Evolutionary conservation across 2,888 invertebrate species (phyloP), one percentile per base, ranked within the genome.

Genomic region (Eupithecia pulchellata): DNA sequence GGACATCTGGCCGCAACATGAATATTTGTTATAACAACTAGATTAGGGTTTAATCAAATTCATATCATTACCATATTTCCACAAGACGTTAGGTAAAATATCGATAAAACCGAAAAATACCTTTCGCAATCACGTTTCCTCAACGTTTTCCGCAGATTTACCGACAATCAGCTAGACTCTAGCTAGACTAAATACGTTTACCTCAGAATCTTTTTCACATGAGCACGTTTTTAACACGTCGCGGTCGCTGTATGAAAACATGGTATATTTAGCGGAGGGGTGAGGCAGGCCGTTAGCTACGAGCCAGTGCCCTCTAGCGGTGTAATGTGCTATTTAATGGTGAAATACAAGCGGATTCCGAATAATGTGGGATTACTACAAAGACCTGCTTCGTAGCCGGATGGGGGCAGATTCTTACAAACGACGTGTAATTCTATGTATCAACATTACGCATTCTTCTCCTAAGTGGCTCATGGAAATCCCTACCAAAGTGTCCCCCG

Each of bases 341-440:
- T 57, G 17, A 57, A 17, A 57, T 29, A 57, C 57, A 29, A 29
- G 29, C 52, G 25, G 42, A 52, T 25, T 29, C 17, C 29, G 57
- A 57, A 29, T 57, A 57, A 27, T 57, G 14, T 29, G 57, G 29
- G 57, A 57, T 57, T 57, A 57, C 57, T 57, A 20, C 29, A 29
- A 57, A 57, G 29, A 57, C 57, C 57, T 14, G 57, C 17, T 17
- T 5, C 5, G 27, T 29, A 29, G 17, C 6, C 14, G 5, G 14
- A 29, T 25, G 52, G 25, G 0, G 57, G 29, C 29, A 29, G 57
- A 29, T 17, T 57, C 52, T 29, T 4, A 57, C 57, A 57, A 57
- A 57, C 57, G 17, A 57, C 13, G 25, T 52, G 11, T 13, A 4
- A 39, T 13, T 0, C 13, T 36, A 11, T 11, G 36, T 36, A 36